Evolutionary conservation across 2,888 invertebrate genomes (phyloP), one percentile per base, ranked within the genome.

Genomic region (Athalia rosae): DNA sequence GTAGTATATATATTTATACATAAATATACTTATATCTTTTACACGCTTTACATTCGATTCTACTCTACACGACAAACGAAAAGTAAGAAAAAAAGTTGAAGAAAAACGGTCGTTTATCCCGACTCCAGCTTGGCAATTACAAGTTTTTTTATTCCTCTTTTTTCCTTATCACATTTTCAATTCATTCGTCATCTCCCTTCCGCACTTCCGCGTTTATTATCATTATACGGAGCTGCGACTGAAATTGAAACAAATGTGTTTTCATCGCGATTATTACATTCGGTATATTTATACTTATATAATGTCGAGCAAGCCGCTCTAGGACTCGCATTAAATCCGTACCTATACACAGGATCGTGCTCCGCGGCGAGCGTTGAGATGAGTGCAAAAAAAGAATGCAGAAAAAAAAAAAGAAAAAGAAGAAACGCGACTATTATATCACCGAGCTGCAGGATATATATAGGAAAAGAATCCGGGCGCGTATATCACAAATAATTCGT

Each of bases 81-180:
- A 28, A 28, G 28, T 28, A 28, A 28, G 2, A 28, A 28, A 28
- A 28, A 28, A 28, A 28, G 28, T 28, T 28, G 0, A 28, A 28
- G 28, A 28, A 28, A 28, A 28, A 28, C 28, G 28, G 28, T 28
- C 28, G 2, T 28, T 28, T 28, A 28, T 28, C 28, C 8, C 41
- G n/a, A 4, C 11, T 61, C 41, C 62, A 11, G 43, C 62, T 43
- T 28, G 41, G 50, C 86, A 84, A 88, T 88, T 87, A 88, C 85
- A 87, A 89, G 86, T 89, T 89, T 89, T 28, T 28, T 28, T 28
- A 28, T 28, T 28, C n/a, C n/a, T 28, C 28, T 2, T 28, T 28
- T 28, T 28, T n/a, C n/a, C n/a, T 88, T 87, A 89, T 89, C 88
- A 84, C 88, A 88, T 89, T 88, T 89, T 86, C 87, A 88, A 87